Percentiles rank a stretch among this genome's conserved stretches.
phyloP scores from a whole-genome alignment of 2,797 vertebrate genomes.

The Myoxocephalus aenaeus region DNA sequence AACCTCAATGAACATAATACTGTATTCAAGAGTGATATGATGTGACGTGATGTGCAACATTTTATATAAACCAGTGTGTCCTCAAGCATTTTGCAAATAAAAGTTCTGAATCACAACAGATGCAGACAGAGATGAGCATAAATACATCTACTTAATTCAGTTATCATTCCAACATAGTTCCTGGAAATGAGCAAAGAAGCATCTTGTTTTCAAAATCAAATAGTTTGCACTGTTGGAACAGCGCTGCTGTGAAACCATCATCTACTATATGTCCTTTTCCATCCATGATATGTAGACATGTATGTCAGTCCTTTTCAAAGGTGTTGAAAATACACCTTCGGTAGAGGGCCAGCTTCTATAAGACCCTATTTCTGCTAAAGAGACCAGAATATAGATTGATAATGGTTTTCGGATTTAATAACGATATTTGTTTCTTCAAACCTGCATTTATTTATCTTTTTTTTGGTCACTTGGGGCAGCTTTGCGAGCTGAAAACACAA shows the following conservation, averaged over 20 bases:
- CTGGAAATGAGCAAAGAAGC: not conserved
- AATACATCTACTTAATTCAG: not conserved
- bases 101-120: not conserved
- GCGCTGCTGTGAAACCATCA: not conserved
- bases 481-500: not conserved
- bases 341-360: not conserved
- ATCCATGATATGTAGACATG: too few relatives aligned
- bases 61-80: not conserved
- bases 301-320: not conserved
- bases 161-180: not conserved
- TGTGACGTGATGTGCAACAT: not conserved
- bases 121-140: not conserved
- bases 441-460: too few relatives aligned
- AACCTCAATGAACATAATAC: not conserved
- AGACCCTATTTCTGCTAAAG: not conserved
- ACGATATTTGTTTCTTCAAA: too few relatives aligned
- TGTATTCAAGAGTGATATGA: not conserved
- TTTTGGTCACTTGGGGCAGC: too few relatives aligned
- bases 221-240: not conserved
- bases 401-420: not conserved
- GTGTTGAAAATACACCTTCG: not conserved
- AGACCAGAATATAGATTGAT: not conserved
- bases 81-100: not conserved
- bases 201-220: not conserved
- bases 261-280: not conserved